Evolutionary conservation across 2,888 invertebrate genomes (phyloP), one percentile per base, ranked within the genome.

Genomic region (Macroteleia sp.): DNA sequence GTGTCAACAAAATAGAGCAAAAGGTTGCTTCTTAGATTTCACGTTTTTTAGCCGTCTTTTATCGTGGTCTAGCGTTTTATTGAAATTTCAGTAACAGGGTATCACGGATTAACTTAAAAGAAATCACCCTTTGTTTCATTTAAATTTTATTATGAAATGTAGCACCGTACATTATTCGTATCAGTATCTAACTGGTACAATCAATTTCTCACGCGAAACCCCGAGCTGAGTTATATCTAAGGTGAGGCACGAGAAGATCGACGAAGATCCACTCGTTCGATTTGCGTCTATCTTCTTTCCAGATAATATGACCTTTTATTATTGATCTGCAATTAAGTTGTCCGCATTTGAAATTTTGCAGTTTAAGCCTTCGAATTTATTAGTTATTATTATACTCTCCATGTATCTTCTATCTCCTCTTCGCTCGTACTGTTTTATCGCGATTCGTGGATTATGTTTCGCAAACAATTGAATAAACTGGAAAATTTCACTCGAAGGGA

Each of bases 141-240:
- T 8, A 16, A 52, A 42, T 17, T 25, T 39, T 14, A 16, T 54
- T 66, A 30, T 34, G 34, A 44, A 66, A 66, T 28, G 25, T 42
- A 54, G 36, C 16, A 5, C 8, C 30, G 39, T 14, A 30, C 19
- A 70, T 57, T 77, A 77, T 77, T 77, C 61, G 36, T 28, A 50
- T 71, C 44, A 14, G 28, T 77, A 73, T 77, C 73, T 52, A 77
- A 77, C 73, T 61, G 39, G 73, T 19, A 69, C 77, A 77, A 77
- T 77, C 77, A 30, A 41, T 16, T 77, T 77, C 73, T 77, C 77
- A 77, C 73, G 77, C 59, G 71, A 48, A 39, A 44, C 50, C n/a
- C n/a, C n/a, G n/a, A n/a, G n/a, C n/a, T n/a, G 4, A n/a, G 42
- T 32, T 20, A 10, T 14, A 61, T 70, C 56, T 70, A 70, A 78